Evolutionary conservation across 2,888 invertebrate genomes (phyloP), one percentile per base, ranked within the genome.

Genomic region (Cecidostiba fungosa): DNA sequence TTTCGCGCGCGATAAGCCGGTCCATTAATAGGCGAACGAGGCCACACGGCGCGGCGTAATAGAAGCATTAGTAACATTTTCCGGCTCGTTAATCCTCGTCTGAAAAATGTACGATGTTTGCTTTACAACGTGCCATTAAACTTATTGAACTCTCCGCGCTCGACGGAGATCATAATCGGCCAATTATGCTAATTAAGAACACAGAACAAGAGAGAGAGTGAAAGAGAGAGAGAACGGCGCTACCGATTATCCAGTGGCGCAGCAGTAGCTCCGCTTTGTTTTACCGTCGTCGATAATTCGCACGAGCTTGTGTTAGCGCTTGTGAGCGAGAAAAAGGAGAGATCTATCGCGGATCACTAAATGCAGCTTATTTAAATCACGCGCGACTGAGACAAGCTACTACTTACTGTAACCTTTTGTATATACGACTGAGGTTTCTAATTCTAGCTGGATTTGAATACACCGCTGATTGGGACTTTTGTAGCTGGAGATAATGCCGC

Each of bases 161-260:
- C 6, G 19, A 80, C 50, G 54, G 26, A 77, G 87, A 86, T 87
- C 78, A 69, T 79, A 84, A 85, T 86, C 85, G 80, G 77, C 8
- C 76, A 70, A 87, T 87, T 84, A 87, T 87, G 85, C 78, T 87
- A 87, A 87, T 87, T 82, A 78, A 80, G 59, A 80, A 69, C 76
- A n/a, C 47, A 59, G 79, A 83, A 72, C 43, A 43, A 43, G 43
- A 43, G 54, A n/a, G 2, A n/a, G 54, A 54, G 54, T 39, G 77
- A 66, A 59, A 19, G 43, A 59, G 80, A 83, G 73, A 32, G 32
- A 32, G 50, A 81, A 81, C 50, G 82, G 23, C 59, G 70, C 72
- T 82, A 78, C 69, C 74, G 77, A 72, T 77, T 73, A 77, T 54
- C 76, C 76, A 16, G 73, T 76, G 8, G 36, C 72, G 39, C 39